Base-by-base conservation (phyloP, 2,888 invertebrate species). In the Ceraclea dissimilis region DNA sequence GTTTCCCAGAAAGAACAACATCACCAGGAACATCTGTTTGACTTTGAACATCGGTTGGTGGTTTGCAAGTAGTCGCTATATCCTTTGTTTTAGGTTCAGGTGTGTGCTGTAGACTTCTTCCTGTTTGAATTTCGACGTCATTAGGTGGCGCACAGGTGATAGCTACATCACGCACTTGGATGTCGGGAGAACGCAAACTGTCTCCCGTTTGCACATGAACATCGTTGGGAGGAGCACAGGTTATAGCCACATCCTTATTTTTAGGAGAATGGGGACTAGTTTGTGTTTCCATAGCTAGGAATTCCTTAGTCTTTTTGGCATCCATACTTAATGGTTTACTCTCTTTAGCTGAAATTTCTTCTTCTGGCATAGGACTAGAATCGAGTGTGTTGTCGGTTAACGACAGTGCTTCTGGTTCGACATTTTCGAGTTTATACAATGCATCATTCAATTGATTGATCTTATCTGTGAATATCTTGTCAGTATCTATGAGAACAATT, bases 341-440 rank as follows among this genome's bases (percentile, higher is more conserved):
- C 57, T 68, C 67, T 64, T 60, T 60, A 2, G 52, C 49, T 13
- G 54, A 39, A 16, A 54, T 33, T 58, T 62, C 79, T 70, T 86
- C 85, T 68, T 85, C 84, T 1, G 86, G 85, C 83, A 86, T 85
- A 53, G 85, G 84, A 49, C 80, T 79, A 0, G 86, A 85, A 69
- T 85, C 85, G 49, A 86, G 79, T 5, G 86, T 86, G 61, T 79
- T 74, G 64, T 82, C 81, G 33, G 80, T 81, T 64, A 79, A 73
- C 20, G 81, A 78, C 8, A 54, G 46, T 34, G 56, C 54, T 65
- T 68, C 58, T 65, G 64, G 56, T 64, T 65, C 59, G 66, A 67
- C 56, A 66, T 71, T 59, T 69, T 64, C 16, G 51, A 68, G 67
- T 62, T 71, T 69, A 17, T 69, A 66, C 49, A 84, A 72, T 53